phyloP scores from a whole-genome alignment of 2,113 vertebrate genomes.

The Mus pahari region DNA sequence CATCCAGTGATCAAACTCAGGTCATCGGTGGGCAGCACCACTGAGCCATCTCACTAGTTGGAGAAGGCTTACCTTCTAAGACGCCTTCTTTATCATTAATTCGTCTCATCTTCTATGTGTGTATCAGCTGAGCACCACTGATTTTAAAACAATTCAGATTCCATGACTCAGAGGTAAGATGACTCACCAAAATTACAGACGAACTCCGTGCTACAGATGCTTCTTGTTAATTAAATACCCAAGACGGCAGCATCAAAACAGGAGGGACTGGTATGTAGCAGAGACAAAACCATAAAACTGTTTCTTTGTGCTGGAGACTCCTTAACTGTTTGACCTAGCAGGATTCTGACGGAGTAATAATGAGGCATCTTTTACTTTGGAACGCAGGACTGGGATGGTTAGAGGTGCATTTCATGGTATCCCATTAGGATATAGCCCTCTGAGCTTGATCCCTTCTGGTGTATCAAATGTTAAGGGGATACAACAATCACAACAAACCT shows the following conservation, averaged over 20 bases:
- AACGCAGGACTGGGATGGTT: conserved; percentile 21
- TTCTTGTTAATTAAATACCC: conserved; percentile 73
- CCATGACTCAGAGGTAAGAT: conserved; percentile 69
- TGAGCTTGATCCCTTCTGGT: neutral
- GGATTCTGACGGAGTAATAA: conserved; percentile 18
- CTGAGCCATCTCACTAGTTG: neutral
- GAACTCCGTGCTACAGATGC: conserved; percentile 55
- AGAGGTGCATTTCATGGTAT: conserved; percentile 57
- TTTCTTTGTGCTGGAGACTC: neutral
- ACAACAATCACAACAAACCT: neutral
- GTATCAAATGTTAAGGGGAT: neutral
- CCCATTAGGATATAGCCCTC: neutral
- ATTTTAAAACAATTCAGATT: conserved; percentile 71
- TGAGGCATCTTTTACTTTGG: conserved; percentile 11
- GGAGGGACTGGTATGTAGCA: conserved; percentile 25
- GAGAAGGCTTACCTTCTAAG: neutral
- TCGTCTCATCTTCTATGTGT: conserved; percentile 44
- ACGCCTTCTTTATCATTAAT: neutral
- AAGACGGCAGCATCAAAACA: conserved; percentile 61
- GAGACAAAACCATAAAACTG: conserved; percentile 20
- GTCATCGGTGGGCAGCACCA: neutral
- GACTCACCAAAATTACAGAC: conserved; percentile 74
- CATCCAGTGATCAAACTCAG: neutral
- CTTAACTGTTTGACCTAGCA: conserved; percentile 32
- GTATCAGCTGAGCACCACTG: conserved; percentile 40